phyloP scores from a whole-genome alignment of 1,140 invertebrate species.

The Agrypnia vestita region DNA sequence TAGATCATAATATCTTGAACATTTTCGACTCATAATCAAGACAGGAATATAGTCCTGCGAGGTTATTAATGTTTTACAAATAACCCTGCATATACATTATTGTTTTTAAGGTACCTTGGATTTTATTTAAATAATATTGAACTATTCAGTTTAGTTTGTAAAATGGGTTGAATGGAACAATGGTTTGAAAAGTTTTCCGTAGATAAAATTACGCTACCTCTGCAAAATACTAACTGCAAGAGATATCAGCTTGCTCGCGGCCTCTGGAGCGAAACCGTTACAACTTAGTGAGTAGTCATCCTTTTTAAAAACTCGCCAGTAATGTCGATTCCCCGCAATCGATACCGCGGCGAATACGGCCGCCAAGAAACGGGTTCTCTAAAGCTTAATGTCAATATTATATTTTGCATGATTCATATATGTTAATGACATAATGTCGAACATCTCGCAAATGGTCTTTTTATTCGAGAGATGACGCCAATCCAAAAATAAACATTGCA shows the following conservation, averaged over 20 bases:
- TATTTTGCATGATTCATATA: constrained; percentile 7
- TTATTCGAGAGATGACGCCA: constrained; percentile 9
- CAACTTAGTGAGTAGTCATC: constrained; percentile 9
- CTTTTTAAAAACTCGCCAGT: constrained; percentile 39
- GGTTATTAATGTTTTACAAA: too few relatives aligned
- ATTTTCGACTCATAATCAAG: too few relatives aligned
- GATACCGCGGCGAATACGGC: constrained; percentile 38
- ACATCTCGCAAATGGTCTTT: not conserved
- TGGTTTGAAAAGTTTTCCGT: too few relatives aligned
- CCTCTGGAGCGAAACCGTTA: constrained; percentile 48
- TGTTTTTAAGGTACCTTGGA: too few relatives aligned
- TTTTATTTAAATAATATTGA: too few relatives aligned
- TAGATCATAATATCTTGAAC: too few relatives aligned
- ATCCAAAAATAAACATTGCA: constrained; percentile 17
- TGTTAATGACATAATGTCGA: not conserved
- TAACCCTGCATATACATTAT: too few relatives aligned
- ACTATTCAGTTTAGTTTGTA: too few relatives aligned
- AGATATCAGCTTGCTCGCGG: constrained; percentile 11
- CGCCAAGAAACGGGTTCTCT: constrained; percentile 1
- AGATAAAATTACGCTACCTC: too few relatives aligned
- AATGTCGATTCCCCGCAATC: constrained; percentile 36
- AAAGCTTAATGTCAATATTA: constrained; percentile 13
- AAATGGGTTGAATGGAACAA: too few relatives aligned
- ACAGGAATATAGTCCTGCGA: too few relatives aligned
- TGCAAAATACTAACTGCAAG: not conserved